These are phyloP conservation scores for Aythya baeri DNA, from an alignment of 2,113 vertebrate species.

Conservation along the genomic window DNA sequence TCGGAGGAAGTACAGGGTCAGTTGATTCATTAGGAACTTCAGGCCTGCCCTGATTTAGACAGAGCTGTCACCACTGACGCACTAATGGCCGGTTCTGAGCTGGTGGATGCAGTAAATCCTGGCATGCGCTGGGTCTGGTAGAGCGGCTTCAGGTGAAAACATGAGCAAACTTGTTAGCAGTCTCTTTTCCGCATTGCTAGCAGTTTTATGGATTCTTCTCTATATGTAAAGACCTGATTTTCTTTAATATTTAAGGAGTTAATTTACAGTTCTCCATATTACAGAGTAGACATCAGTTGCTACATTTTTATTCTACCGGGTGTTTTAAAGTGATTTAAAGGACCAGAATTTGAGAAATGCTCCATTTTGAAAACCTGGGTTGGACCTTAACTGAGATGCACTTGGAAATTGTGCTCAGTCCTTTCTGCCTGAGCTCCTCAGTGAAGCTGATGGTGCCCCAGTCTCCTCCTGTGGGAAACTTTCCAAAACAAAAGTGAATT, in stretches of 20 bases:
- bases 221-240: background rate
- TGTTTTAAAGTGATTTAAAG: background rate
- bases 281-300: background rate
- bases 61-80: background rate
- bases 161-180: conserved; percentile 11
- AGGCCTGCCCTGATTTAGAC: background rate
- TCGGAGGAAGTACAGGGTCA: background rate
- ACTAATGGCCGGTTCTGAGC: background rate
- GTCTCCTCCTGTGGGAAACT: background rate
- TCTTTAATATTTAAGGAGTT: background rate
- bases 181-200: background rate
- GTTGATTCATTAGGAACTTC: background rate
- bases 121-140: background rate
- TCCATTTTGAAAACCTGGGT: background rate
- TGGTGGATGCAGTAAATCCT: conserved; percentile 16
- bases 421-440: background rate
- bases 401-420: background rate
- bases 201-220: background rate
- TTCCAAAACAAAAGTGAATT: background rate
- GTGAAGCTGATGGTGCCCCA: background rate
- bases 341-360: background rate
- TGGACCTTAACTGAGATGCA: background rate
- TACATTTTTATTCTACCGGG: background rate
- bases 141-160: conserved; percentile 2
- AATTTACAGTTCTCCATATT: background rate